Evolutionary conservation across 1,140 invertebrate genomes (phyloP), one percentile per base, ranked within the genome.

Genomic region (Drosophila sechellia): DNA sequence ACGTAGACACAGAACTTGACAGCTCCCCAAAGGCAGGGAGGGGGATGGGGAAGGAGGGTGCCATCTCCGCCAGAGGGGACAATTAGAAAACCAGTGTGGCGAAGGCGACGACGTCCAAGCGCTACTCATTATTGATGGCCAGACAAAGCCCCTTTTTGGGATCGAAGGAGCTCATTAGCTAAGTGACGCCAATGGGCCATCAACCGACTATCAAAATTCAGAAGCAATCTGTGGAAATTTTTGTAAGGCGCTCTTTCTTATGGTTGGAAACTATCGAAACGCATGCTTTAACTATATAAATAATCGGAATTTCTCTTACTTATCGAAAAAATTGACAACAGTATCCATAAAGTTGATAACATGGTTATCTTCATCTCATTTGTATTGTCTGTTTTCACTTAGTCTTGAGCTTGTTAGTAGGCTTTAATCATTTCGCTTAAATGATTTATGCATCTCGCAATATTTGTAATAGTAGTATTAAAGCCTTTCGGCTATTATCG

Each of bases 81-180:
- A 75, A 75, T 75, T 75, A 75, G 72, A 75, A 65, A 75, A 75
- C 72, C 72, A 75, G 72, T 75, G 40, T 59, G 17, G 35, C 50
- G 10, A 64, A 52, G 53, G 53, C 72, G 72, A 61, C 71, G 71
- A 75, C 72, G 74, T 59, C 27, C 43, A 37, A 73, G 34, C 50
- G 35, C 52, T 31, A 40, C 52, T 72, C 69, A 72, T 72, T 72
- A 71, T 72, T 72, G 54, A 72, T 59, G 54, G 66, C 37, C 13
- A n/a, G 6, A 31, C 34, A 4, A 46, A n/a, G 25, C 45, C 35
- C 60, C 27, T 65, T 37, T 17, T 37, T 17, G 22, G 13, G 37
- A 43, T 15, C 31, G 5, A 11, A 27, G 11, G 37, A 35, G 64
- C 12, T 13, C 31, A 43, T 68, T 43, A 52, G 64, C 46, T 68